These are phyloP conservation scores for Diaphora mendica DNA, from an alignment of 2,888 invertebrate species.

Conservation along the genomic window DNA sequence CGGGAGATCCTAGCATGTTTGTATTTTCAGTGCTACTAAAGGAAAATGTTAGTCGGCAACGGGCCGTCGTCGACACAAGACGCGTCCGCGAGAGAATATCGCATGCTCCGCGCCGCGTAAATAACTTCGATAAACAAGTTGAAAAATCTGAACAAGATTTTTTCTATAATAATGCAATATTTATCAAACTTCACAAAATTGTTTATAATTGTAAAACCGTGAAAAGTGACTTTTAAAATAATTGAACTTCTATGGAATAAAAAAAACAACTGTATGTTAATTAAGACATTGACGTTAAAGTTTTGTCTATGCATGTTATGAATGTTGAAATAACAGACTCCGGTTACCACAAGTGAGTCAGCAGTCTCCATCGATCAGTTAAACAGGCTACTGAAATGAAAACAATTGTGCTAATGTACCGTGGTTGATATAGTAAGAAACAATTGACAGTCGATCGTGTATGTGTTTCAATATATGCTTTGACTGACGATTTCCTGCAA, in stretches of 20 bases:
- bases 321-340: not conserved
- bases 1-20: conserved; percentile 67
- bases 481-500: conserved; percentile 74
- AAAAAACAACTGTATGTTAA: not conserved
- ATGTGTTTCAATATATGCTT: conserved; percentile 65
- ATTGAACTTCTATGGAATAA: not conserved
- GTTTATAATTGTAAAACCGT: conserved; percentile 11
- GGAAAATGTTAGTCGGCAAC: conserved; percentile 71
- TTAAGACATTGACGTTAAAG: not conserved
- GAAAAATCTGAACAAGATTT: conserved; percentile 42
- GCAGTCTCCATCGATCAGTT: conserved; percentile 14
- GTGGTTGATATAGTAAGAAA: conserved; percentile 59
- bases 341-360: not conserved
- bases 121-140: conserved; percentile 71
- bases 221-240: conserved; percentile 4
- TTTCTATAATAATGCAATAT: conserved; percentile 17
- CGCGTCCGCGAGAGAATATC: conserved; percentile 47
- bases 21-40: conserved; percentile 71
- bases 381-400: conserved; percentile 32
- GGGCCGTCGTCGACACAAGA: conserved; percentile 57
- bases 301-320: conserved; percentile 2
- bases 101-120: conserved; percentile 67
- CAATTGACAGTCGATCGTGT: conserved; percentile 55
- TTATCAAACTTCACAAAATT: conserved; percentile 8
- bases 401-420: conserved; percentile 51